Conservation (phyloP, 2,888 invertebrate genomes). For the Orthonevra nobilis region DNA sequence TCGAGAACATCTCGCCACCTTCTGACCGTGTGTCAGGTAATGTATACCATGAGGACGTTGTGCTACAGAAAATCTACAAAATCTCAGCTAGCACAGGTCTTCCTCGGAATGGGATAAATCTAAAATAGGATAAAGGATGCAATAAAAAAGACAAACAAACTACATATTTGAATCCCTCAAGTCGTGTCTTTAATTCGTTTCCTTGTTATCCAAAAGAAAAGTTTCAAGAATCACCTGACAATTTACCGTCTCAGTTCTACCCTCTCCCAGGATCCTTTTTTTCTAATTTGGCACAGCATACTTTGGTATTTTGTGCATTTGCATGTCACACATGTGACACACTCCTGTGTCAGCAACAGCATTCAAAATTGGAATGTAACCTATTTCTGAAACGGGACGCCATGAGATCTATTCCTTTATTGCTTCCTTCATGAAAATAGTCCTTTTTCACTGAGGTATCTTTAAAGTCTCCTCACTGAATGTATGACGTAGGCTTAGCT, state of each 20-base stretch:
- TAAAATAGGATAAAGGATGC: conserved; percentile 25
- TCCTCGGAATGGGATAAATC: conserved; percentile 47
- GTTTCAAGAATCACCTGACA: background rate
- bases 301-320: background rate
- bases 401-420: conserved; percentile 37
- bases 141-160: conserved; percentile 33
- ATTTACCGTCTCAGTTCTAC: background rate
- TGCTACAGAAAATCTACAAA: conserved; percentile 23
- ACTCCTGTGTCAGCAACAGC: conserved; percentile 3
- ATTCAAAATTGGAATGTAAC: conserved; percentile 41
- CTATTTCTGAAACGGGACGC: conserved; percentile 12
- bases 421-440: conserved; percentile 40
- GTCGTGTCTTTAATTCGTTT: conserved; percentile 50
- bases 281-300: background rate
- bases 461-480: background rate
- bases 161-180: conserved; percentile 27
- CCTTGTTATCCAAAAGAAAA: conserved; percentile 43
- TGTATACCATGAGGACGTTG: conserved; percentile 27
- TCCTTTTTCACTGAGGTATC: conserved; percentile 33
- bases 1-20: conserved; percentile 14
- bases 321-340: conserved; percentile 27
- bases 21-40: background rate
- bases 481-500: conserved; percentile 14
- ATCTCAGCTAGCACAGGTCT: conserved; percentile 8
- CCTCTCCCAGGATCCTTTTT: background rate